Evolutionary conservation across 2,113 vertebrate species (phyloP).

Genomic region (Donacobius atricapilla): DNA sequence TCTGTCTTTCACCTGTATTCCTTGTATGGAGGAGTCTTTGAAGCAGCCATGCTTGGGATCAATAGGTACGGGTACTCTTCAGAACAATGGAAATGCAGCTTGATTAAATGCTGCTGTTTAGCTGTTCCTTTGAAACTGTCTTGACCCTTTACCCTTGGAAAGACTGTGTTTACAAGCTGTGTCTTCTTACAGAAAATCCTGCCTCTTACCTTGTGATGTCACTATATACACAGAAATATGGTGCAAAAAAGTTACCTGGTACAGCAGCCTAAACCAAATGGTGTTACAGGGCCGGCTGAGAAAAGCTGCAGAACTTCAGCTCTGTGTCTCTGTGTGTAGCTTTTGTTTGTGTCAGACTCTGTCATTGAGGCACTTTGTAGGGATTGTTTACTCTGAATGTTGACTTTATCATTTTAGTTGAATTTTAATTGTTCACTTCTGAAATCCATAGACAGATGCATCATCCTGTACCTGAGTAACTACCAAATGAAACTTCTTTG

Average conservation of each 20-base stretch:
- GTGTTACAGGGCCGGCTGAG: neutral
- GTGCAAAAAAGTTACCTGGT: neutral
- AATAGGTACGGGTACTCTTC: constrained; percentile 36
- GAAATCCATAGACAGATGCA: neutral
- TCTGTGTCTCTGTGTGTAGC: neutral
- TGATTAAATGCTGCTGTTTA: constrained; percentile 59
- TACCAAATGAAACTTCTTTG: neutral
- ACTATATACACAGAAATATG: neutral
- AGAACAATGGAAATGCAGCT: constrained; percentile 15
- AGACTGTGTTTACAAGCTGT: neutral
- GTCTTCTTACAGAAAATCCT: neutral
- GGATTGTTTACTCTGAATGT: neutral
- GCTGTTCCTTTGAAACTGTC: constrained; percentile 14
- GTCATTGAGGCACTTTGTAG: rapidly evolving
- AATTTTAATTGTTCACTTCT: neutral
- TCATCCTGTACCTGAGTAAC: neutral
- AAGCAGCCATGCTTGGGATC: constrained; percentile 62
- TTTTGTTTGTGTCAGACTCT: neutral
- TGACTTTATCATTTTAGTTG: neutral
- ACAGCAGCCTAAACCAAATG: neutral
- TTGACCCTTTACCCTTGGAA: neutral
- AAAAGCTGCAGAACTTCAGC: neutral
- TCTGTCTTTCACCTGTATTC: constrained; percentile 74
- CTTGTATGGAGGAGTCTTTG: neutral
- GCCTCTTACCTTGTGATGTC: neutral